Evolutionary conservation across 2,113 vertebrate species (phyloP).

Genomic region (Pan paniscus): DNA sequence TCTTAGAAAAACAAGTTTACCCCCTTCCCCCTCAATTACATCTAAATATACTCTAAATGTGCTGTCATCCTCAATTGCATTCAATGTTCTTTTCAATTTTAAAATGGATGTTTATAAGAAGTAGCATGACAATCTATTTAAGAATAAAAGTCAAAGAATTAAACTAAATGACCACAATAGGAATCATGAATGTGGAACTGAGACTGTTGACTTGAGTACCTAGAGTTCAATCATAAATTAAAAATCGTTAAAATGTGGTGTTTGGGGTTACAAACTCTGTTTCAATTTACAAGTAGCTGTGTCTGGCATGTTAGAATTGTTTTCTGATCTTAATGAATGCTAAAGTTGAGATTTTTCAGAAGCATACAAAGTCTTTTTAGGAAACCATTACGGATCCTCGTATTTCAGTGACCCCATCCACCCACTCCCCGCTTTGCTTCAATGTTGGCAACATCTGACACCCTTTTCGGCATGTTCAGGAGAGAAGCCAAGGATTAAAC

Average conservation of each 20-base stretch:
- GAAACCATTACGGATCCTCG: neutral
- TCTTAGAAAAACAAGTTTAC: neutral
- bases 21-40: neutral
- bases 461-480: neutral
- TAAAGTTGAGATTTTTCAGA: neutral
- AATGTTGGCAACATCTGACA: neutral
- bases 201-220: neutral
- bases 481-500: neutral
- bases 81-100: neutral
- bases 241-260: neutral
- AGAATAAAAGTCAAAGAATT: neutral
- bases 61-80: neutral
- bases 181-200: neutral
- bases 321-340: neutral
- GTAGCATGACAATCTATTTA: neutral
- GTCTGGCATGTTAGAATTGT: neutral
- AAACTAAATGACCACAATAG: neutral
- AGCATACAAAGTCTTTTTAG: neutral
- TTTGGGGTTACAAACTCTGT: neutral
- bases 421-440: rapidly evolving
- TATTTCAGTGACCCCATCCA: neutral
- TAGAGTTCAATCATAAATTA: neutral
- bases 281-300: neutral
- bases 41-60: neutral
- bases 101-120: neutral